Base-by-base conservation (phyloP, 2,888 invertebrate species). In the Achlya flavicornis region DNA sequence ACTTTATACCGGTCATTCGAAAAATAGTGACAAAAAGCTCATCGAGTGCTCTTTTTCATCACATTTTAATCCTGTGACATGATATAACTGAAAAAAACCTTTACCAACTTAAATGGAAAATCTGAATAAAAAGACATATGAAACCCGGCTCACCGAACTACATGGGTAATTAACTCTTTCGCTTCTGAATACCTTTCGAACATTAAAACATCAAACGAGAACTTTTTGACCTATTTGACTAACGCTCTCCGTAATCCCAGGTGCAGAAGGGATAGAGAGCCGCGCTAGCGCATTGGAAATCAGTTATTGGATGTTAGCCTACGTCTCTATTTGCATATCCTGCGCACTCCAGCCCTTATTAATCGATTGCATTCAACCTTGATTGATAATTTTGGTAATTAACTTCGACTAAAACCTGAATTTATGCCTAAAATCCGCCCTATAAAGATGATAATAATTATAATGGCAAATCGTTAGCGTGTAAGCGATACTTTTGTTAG, bases 261-360 rank as follows among this genome's bases (percentile, higher is more conserved):
- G 84, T 86, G 87, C 82, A 80, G 84, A 83, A 80, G 74, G 81
- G 83, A 78, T 78, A 74, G 78, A 79, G 77, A 78, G 74, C 74
- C 76, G 70, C 77, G 86, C 77, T 84, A 83, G 81, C 77, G 84
- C 85, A 88, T 86, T 79, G 87, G 87, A 89, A 90, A 89, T 88
- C 86, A 78, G 84, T 85, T 86, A 86, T 82, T 82, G 84, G 78
- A 79, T 77, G 78, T 8, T 35, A 41, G 74, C 78, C 76, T 74
- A 72, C 41, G 78, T 78, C 77, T 79, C 77, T 79, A 81, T 83
- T 85, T 84, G 79, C 74, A 78, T 80, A 14, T 14, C 14, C 43
- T 43, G 43, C 4, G 6, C n/a, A 1, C 6, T 46, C 46, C 7
- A 46, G 6, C 46, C n/a, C n/a, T n/a, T 35, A n/a, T n/a, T 43